phyloP scores from a whole-genome alignment of 2,113 vertebrate genomes.

The Forbesichthys agassizii region DNA sequence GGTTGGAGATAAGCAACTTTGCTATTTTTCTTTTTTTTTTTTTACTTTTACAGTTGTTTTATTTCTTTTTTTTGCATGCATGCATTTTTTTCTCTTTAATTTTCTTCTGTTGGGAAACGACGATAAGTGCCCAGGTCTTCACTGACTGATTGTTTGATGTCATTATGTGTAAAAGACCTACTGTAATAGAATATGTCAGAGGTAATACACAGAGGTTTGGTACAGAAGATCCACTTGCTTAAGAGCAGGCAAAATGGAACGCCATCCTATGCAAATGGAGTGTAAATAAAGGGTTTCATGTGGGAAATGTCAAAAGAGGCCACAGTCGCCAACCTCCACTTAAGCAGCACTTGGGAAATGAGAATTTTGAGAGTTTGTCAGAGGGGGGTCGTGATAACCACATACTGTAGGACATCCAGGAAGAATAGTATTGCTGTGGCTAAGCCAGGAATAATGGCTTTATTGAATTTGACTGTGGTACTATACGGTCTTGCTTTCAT shows the following conservation, averaged over 20 bases:
- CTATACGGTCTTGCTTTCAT: constrained; percentile 69
- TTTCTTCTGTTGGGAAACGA: constrained; percentile 23
- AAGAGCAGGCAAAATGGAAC: constrained; percentile 23
- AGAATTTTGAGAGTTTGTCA: constrained; percentile 24
- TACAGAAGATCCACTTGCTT: constrained; percentile 26
- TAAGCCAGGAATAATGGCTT: constrained; percentile 70
- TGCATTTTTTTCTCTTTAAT: neutral
- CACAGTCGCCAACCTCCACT: constrained; percentile 53
- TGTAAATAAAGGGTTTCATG: constrained; percentile 56
- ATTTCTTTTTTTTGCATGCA: no score
- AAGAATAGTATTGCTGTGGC: constrained; percentile 57
- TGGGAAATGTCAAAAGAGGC: constrained; percentile 41
- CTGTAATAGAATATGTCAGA: constrained; percentile 46
- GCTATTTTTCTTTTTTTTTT: constrained; percentile 18
- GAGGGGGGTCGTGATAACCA: constrained; percentile 50
- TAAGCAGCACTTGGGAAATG: constrained; percentile 37
- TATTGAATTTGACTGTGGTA: constrained; percentile 74
- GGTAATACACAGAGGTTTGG: constrained; percentile 34
- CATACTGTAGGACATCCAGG: constrained; percentile 52
- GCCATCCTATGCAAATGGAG: constrained; percentile 49
- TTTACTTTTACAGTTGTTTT: no score
- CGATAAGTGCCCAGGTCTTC: constrained; percentile 43
- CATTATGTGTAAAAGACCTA: constrained; percentile 52
- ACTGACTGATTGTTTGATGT: constrained; percentile 51
- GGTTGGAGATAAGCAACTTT: constrained; percentile 62